These are phyloP conservation scores for Scaptomyza reducta DNA, from an alignment of 2,888 invertebrate species.

Conservation along the genomic window DNA sequence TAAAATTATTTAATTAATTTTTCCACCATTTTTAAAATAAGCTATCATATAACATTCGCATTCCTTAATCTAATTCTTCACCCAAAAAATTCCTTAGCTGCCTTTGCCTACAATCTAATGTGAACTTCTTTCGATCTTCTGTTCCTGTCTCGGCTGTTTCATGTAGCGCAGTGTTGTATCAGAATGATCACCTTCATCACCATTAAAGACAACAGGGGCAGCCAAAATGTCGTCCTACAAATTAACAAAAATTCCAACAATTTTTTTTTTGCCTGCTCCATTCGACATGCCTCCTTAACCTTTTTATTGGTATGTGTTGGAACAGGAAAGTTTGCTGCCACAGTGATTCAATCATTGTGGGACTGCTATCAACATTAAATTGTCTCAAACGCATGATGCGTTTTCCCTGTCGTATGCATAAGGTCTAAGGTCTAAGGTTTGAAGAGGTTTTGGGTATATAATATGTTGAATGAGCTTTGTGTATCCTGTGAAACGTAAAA, in stretches of 20 bases:
- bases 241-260: conserved; percentile 78
- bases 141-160: background rate
- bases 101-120: conserved; percentile 5
- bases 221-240: conserved; percentile 78
- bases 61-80: background rate
- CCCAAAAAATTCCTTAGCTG: background rate
- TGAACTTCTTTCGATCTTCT: conserved; percentile 7
- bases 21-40: background rate
- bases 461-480: conserved; percentile 9
- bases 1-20: conserved; percentile 22
- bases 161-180: conserved; percentile 19
- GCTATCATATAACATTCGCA: background rate
- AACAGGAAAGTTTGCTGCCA: conserved; percentile 38
- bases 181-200: conserved; percentile 39
- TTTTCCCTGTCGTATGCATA: conserved; percentile 20
- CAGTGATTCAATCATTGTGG: conserved; percentile 72
- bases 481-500: no score
- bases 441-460: conserved; percentile 16
- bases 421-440: background rate
- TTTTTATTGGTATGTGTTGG: conserved; percentile 12
- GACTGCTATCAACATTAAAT: conserved; percentile 54
- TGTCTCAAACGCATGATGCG: conserved; percentile 15
- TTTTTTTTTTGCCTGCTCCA: conserved; percentile 43
- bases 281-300: conserved; percentile 56
- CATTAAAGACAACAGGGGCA: conserved; percentile 68